A percentile compares a stretch with the other conserved stretches of the same genome.
phyloP scores from a whole-genome alignment of 2,888 invertebrate species.

The Hirtodrosophila histrioides region DNA sequence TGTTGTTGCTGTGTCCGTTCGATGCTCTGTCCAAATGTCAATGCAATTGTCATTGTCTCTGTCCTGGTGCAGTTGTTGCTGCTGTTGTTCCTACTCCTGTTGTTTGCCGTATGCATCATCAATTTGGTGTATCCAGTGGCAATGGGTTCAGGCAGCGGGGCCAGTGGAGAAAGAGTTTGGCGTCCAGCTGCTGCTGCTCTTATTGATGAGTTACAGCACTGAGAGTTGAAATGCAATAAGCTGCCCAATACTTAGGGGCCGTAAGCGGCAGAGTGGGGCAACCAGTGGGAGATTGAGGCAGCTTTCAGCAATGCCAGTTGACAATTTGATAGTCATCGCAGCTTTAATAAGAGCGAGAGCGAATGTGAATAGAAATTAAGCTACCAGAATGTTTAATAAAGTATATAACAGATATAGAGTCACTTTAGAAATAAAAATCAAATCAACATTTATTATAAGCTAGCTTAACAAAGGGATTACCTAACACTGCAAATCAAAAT shows the following conservation, averaged over 20 bases:
- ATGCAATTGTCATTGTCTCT: conserved; percentile 70
- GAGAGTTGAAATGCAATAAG: conserved; percentile 68
- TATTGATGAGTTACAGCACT: conserved; percentile 62
- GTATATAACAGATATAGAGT: no score
- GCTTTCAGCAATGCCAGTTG: background rate
- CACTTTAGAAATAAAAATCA: no score
- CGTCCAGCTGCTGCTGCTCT: conserved; percentile 47
- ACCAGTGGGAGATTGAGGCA: background rate
- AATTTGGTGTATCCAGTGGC: conserved; percentile 56
- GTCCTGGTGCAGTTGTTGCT: conserved; percentile 12
- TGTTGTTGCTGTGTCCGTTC: conserved; percentile 48
- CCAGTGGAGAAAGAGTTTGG: conserved; percentile 18
- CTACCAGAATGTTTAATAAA: no score
- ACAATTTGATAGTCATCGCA: background rate
- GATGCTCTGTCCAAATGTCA: conserved; percentile 71
- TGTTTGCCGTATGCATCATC: conserved; percentile 75
- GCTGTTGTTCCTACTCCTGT: conserved; percentile 29
- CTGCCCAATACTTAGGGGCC: conserved; percentile 43
- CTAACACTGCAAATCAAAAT: no score
- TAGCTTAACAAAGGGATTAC: no score
- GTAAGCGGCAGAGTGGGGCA: background rate
- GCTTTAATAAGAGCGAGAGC: conserved; percentile 7
- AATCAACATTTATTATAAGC: no score
- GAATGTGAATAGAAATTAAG: background rate
- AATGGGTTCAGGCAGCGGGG: conserved; percentile 7